A percentile compares a stretch with the other conserved stretches of the same genome.
phyloP scores from a whole-genome alignment of 2,888 invertebrate genomes.

The Nymphalis c-album region DNA sequence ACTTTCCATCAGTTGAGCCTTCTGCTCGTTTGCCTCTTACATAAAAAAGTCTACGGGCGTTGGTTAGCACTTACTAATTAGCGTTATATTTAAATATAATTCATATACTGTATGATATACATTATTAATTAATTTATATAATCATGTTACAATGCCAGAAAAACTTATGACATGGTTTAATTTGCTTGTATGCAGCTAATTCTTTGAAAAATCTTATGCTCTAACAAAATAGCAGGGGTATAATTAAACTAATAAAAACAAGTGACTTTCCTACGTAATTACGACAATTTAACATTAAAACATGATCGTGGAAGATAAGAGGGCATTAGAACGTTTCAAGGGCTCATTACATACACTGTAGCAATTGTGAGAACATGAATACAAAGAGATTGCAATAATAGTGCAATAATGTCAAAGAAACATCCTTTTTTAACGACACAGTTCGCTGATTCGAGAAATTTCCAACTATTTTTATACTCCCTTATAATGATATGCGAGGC shows the following conservation, averaged over 20 bases:
- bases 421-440: conserved; percentile 33
- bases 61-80: no score
- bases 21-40: no score
- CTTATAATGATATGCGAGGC: conserved; percentile 3
- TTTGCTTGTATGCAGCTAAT: not conserved
- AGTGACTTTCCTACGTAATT: conserved; percentile 4
- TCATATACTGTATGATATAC: no score
- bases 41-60: no score
- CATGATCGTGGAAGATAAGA: conserved; percentile 13
- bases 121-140: no score
- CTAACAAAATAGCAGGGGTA: not conserved
- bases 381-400: conserved; percentile 35
- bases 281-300: conserved; percentile 1
- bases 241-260: conserved; percentile 8
- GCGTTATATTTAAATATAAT: no score
- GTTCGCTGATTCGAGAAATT: conserved; percentile 37
- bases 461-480: conserved; percentile 33
- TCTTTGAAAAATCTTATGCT: not conserved
- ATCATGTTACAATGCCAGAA: no score
- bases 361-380: conserved; percentile 36
- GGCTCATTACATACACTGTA: conserved; percentile 30
- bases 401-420: conserved; percentile 32
- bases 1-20: no score
- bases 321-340: conserved; percentile 20
- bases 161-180: not conserved